Evolutionary conservation across 2,888 invertebrate genomes (phyloP), one percentile per base, ranked within the genome.

Genomic region (Rosalia funebris): DNA sequence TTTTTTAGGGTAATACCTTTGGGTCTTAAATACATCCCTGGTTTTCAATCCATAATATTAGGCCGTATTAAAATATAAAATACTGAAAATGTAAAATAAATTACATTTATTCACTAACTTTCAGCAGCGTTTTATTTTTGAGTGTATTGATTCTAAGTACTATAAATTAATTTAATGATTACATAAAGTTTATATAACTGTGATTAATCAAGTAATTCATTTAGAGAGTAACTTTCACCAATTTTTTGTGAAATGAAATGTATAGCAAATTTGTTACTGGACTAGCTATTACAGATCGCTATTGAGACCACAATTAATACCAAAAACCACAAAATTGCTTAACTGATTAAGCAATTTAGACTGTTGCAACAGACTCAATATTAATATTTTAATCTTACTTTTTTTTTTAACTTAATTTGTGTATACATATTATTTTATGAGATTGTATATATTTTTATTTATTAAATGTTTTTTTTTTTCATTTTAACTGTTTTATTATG

Each of bases 31-130:
- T n/a, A 11, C 11, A 7, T 34, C 25, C n/a, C 25, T 25, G 25
- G 7, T 25, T 25, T 25, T 7, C 25, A 25, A 25, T 34, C 34
- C 10, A 34, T 11, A 34, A n/a, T 34, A 25, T 25, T 25, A 25
- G 25, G 7, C 10, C 10, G 11, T n/a, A 34, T 34, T 34, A n/a
- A n/a, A 2, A 34, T 34, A 7, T n/a, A 34, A 5, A 34, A n/a
- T 34, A 34, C 7, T 7, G 34, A 34, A 7, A 34, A 7, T 37
- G 44, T 12, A 31, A 39, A 44, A 57, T 50, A 48, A 44, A 60
- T 44, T 31, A 19, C 44, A 44, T 44, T 31, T 58, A 25, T 57
- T 48, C 39, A 50, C 46, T 16, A 36, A 45, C 56, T 54, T 60
- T 60, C 42, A 44, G 11, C 20, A n/a, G n/a, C 19, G 25, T 17